Evolutionary conservation across 1,140 invertebrate species (phyloP), one percentile per base, ranked within the genome.

Genomic region (Procambarus virginalis): DNA sequence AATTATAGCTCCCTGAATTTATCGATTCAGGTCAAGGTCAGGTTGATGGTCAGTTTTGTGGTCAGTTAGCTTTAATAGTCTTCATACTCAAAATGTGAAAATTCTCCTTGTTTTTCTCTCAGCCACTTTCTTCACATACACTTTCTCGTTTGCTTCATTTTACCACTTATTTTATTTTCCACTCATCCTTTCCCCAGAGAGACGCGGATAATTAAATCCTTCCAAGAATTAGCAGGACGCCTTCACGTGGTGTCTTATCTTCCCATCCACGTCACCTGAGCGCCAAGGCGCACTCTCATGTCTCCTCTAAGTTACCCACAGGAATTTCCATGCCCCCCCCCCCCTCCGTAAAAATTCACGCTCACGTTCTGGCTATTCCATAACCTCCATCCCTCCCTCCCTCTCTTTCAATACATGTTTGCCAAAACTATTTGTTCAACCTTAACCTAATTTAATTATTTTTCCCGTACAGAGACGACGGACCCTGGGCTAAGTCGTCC

Each of bases 401-500:
- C 81, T 73, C 48, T 48, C 60, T 84, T 48, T 73, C 34, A 20
- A n/a, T 48, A 58, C 34, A n/a, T 20, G 78, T 8, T 79, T 51
- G 6, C 12, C 22, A 34, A n/a, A 9, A 48, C n/a, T 85, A 2
- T 78, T 45, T 22, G 3, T 55, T 12, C 45, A 14, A 58, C 45
- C 58, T 17, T 46, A 45, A 45, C 3, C 12, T 55, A 55, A 55
- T 8, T 12, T 9, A 8, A 17, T n/a, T 64, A 0, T 2, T 78
- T 45, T 64, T 77, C 20, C 46, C 2, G 45, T 17, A 55, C 81
- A 89, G 91, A 90, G 78, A 90, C 75, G 64, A 79, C 82, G 75
- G 89, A 84, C 51, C 34, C 81, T n/a, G 79, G 73, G 45, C 46
- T 75, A 6, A 49, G 81, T 34, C 70, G 84, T 45, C 76, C 55